Evolutionary conservation across 1,140 invertebrate species (phyloP), one percentile per base, ranked within the genome.

Genomic region (Papilio dardanus): DNA sequence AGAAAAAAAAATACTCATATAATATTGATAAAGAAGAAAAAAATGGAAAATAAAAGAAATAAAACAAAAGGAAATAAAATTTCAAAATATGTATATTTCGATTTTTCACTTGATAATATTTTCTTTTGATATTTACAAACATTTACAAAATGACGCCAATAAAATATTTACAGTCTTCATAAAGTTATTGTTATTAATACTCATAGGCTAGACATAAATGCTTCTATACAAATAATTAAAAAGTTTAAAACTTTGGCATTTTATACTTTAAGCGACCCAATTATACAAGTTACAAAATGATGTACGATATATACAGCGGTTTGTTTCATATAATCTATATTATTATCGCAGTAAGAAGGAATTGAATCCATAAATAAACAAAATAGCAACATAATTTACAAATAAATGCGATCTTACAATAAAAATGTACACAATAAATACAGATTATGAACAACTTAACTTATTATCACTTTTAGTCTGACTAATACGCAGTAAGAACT

Each of bases 211-310:
- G 79, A 84, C 79, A 85, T 88, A 89, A 90, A 88, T 90, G 84
- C 85, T 85, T 88, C 83, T 91, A 86, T 90, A 90, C 88, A 91
- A 79, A 76, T 82, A 80, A 84, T 79, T 82, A 87, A 84, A 86
- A 91, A 88, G 86, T 91, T 92, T 88, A 86, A 84, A 92, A 91
- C 91, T 93, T 93, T 93, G 91, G 91, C 86, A 93, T 93, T 89
- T 87, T 87, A 92, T 92, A 90, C 88, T 86, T 91, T 89, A 91
- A 88, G 86, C 85, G 77, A 81, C 75, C 24, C 28, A 58, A 71
- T 50, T 50, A 35, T 73, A 21, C 19, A 58, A 21, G 6, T 58
- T n/a, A 71, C 40, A 50, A 30, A n/a, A 8, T 31, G 24, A 28
- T 71, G 37, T 30, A 30, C 24, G 7, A 66, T 79, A 76, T 81